Percentiles rank a stretch among this genome's conserved stretches.
Evolutionary conservation across 1,140 invertebrate genomes (phyloP).

Genomic region (Xylocopa sonorina): DNA sequence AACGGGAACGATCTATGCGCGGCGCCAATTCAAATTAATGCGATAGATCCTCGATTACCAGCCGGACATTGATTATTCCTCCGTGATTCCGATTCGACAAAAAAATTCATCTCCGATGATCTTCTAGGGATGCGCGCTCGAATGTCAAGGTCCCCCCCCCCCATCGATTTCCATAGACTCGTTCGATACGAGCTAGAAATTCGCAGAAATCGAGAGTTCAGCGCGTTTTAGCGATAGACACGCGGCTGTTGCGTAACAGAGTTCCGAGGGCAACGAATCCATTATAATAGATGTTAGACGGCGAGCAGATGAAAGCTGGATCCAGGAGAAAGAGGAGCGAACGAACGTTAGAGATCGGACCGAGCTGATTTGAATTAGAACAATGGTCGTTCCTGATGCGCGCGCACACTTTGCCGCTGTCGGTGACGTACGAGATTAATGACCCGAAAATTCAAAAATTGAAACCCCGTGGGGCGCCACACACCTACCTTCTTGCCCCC

Average conservation of each 20-base stretch:
- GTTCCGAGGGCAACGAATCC: constrained; percentile 60
- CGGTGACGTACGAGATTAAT: constrained; percentile 74
- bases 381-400: constrained; percentile 63
- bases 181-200: too few relatives aligned
- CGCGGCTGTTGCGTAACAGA: constrained; percentile 59
- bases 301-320: not conserved
- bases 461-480: constrained; percentile 68
- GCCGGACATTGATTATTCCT: not conserved
- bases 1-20: too few relatives aligned
- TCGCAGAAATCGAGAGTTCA: constrained; percentile 33
- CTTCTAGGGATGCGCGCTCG: constrained; percentile 36
- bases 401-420: constrained; percentile 55
- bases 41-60: too few relatives aligned
- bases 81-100: too few relatives aligned
- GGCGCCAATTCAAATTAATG: too few relatives aligned
- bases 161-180: constrained; percentile 57
- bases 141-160: constrained; percentile 68
- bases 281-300: constrained; percentile 60
- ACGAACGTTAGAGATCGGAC: constrained; percentile 69
- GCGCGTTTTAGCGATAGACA: constrained; percentile 56
- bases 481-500: constrained; percentile 57
- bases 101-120: constrained; percentile 51
- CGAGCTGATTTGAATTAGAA: constrained; percentile 73
- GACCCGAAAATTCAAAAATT: constrained; percentile 75
- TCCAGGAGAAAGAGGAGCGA: constrained; percentile 6